Conservation (phyloP, 2,113 vertebrate species). For the Rhombomys opimus region DNA sequence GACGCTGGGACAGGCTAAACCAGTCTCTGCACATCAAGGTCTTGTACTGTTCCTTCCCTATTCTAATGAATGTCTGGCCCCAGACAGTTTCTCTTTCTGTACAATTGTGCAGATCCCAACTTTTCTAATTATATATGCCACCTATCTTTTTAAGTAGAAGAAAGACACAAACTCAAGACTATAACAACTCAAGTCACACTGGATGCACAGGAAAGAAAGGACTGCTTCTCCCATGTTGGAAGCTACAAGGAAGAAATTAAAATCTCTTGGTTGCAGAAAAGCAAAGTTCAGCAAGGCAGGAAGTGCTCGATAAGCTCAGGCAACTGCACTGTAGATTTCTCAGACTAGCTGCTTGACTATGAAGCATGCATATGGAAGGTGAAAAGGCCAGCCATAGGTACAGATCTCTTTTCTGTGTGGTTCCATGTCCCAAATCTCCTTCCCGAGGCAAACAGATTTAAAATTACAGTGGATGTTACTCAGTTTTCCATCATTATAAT, state of each 20-base stretch:
- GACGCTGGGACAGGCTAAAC: not conserved
- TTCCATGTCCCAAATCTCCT: not conserved
- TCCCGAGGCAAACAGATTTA: not conserved
- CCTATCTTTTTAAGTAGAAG: constrained; percentile 8
- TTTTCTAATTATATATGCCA: not conserved
- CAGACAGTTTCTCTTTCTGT: not conserved
- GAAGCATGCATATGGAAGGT: not conserved
- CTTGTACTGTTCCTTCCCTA: constrained; percentile 4
- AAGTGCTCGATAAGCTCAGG: not conserved
- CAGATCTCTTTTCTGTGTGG: not conserved
- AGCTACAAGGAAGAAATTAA: constrained; percentile 11
- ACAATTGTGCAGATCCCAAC: not conserved
- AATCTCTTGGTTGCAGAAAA: not conserved
- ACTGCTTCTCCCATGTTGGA: not conserved
- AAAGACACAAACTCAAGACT: not conserved
- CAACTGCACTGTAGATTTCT: not conserved
- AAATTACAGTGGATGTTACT: not conserved
- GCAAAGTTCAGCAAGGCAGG: not conserved
- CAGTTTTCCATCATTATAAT: not conserved
- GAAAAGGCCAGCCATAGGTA: not conserved
- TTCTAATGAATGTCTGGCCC: not conserved
- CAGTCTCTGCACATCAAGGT: not conserved
- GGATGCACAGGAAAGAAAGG: not conserved
- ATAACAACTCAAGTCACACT: not conserved
- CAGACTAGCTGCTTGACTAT: not conserved